These are phyloP conservation scores for Mus spicilegus DNA, from an alignment of 2,113 vertebrate genomes.

Conservation along the genomic window DNA sequence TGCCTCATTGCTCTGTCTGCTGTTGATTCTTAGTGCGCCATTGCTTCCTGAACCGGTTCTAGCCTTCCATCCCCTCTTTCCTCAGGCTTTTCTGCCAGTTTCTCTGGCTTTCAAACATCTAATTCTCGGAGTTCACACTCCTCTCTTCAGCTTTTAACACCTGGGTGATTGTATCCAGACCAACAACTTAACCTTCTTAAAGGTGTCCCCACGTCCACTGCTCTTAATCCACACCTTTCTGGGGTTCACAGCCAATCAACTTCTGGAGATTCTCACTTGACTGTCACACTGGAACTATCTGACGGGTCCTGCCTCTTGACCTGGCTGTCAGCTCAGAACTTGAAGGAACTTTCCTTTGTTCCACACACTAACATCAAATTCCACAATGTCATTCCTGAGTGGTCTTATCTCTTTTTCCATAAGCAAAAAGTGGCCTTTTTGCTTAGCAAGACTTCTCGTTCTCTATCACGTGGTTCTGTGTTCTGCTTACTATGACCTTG, in stretches of 20 bases:
- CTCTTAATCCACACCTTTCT: not conserved
- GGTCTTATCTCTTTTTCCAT: not conserved
- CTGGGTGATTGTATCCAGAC: not conserved
- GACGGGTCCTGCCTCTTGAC: not conserved
- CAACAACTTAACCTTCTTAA: not conserved
- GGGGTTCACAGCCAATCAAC: not conserved
- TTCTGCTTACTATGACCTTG: not conserved
- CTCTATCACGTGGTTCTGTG: too few relatives aligned
- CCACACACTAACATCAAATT: not conserved
- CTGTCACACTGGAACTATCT: not conserved
- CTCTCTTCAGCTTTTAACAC: not conserved
- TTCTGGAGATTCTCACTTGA: not conserved
- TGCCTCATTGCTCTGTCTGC: not conserved
- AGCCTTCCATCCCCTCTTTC: not conserved
- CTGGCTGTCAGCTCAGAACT: not conserved
- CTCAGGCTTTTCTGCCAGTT: not conserved
- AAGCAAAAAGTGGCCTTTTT: not conserved
- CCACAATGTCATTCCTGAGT: not conserved
- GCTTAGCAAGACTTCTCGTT: too few relatives aligned
- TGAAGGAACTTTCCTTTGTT: not conserved
- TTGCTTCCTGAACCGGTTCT: not conserved
- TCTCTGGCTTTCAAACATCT: not conserved
- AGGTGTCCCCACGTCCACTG: not conserved
- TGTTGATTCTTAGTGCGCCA: not conserved
- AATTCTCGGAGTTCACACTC: rapidly evolving